These are phyloP conservation scores for Eulithis prunata DNA, from an alignment of 2,888 invertebrate species.

Conservation along the genomic window DNA sequence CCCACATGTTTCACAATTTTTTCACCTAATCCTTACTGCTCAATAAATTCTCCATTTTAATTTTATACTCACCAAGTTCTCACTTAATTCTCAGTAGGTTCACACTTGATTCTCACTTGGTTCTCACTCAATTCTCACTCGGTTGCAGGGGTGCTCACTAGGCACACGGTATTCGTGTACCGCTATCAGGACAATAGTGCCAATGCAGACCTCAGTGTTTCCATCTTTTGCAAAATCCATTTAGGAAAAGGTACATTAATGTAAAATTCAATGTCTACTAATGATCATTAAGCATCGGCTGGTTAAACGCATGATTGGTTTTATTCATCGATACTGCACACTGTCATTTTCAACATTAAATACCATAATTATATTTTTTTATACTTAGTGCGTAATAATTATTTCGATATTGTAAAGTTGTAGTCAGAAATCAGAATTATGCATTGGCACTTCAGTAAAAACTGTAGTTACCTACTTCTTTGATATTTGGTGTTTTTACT, in stretches of 20 bases:
- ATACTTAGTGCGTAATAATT: constrained; percentile 13
- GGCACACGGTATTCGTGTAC: constrained; percentile 81
- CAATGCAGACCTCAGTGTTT: constrained; percentile 80
- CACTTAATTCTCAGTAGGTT: constrained; percentile 9
- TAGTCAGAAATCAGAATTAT: constrained; percentile 10
- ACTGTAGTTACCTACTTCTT: constrained; percentile 1
- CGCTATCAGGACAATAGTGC: constrained; percentile 80
- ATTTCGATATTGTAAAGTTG: constrained; percentile 1
- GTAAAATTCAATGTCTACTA: constrained; percentile 47
- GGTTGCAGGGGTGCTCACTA: constrained; percentile 82
- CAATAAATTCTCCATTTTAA: too few species aligned
- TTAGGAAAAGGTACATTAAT: constrained; percentile 82
- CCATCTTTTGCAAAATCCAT: constrained; percentile 83
- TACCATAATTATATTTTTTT: neutral
- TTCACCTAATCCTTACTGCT: neutral
- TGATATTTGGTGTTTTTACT: neutral
- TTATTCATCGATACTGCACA: constrained; percentile 22
- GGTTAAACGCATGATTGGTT: constrained; percentile 37
- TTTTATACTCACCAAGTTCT: constrained; percentile 8
- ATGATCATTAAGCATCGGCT: constrained; percentile 44
- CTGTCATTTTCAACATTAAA: constrained; percentile 11
- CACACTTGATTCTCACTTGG: constrained; percentile 26
- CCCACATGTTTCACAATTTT: too few species aligned
- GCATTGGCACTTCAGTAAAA: constrained; percentile 18
- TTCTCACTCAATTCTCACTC: constrained; percentile 43